Conservation (phyloP, 2,888 invertebrate genomes). For the Thyatira batis region DNA sequence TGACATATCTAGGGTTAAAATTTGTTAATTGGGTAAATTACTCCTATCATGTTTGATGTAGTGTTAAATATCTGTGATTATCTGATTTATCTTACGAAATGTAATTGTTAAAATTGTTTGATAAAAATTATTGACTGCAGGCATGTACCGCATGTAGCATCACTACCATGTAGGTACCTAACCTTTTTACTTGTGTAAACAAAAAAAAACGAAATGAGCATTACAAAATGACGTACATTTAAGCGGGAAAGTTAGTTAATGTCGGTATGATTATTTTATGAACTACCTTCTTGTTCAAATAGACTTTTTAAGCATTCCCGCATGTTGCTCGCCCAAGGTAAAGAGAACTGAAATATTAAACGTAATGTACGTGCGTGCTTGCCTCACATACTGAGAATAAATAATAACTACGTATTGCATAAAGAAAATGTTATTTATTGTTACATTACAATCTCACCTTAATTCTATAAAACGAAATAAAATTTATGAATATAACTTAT, state of each 20-base stretch:
- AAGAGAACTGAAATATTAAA: not conserved
- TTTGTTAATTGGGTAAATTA: too few relatives aligned
- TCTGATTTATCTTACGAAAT: too few relatives aligned
- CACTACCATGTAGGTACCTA: too few relatives aligned
- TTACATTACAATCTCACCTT: not conserved
- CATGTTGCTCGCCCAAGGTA: not conserved
- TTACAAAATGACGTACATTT: not conserved
- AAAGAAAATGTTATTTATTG: not conserved
- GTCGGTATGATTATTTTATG: not conserved
- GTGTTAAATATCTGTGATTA: too few relatives aligned
- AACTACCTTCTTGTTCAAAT: not conserved
- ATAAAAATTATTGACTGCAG: too few relatives aligned
- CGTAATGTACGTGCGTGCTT: not conserved
- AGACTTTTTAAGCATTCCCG: not conserved
- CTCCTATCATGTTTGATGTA: too few relatives aligned
- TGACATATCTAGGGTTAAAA: too few relatives aligned
- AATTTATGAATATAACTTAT: too few relatives aligned
- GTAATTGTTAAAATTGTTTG: too few relatives aligned
- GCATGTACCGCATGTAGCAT: too few relatives aligned
- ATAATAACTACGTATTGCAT: not conserved
- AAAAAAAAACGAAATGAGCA: too few relatives aligned
- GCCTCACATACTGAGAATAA: not conserved
- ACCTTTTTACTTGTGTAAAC: too few relatives aligned
- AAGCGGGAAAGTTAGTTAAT: not conserved
- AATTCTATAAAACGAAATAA: not conserved